Evolutionary conservation across 2,113 vertebrate species (phyloP).

Genomic region (Orthonyx spaldingii): DNA sequence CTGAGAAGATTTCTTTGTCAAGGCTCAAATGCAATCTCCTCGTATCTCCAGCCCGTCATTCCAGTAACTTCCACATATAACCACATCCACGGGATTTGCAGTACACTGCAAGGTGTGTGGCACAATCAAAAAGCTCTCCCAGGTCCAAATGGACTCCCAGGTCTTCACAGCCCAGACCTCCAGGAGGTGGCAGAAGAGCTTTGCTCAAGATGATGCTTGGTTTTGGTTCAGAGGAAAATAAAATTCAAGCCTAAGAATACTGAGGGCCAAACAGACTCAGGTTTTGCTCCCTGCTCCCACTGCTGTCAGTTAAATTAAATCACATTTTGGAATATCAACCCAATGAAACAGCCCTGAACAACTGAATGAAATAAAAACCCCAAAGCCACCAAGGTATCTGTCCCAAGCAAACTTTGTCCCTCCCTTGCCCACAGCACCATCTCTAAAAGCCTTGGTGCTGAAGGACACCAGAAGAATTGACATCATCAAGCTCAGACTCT

Average conservation of each 20-base stretch:
- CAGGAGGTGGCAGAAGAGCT: conserved; percentile 56
- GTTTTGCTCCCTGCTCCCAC: background rate
- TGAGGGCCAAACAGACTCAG: background rate
- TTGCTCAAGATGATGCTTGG: background rate
- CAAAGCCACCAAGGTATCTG: background rate
- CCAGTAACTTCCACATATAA: background rate
- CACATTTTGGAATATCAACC: background rate
- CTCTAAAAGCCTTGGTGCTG: background rate
- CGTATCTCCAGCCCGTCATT: background rate
- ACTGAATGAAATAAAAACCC: background rate
- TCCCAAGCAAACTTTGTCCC: background rate
- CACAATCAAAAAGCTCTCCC: background rate
- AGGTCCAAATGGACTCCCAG: background rate
- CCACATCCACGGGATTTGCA: background rate
- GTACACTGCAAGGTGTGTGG: background rate
- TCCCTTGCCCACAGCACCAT: background rate
- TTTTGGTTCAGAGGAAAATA: background rate
- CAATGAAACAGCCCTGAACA: background rate
- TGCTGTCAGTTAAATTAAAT: background rate
- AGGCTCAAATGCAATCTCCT: background rate
- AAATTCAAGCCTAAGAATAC: background rate
- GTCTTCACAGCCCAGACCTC: background rate
- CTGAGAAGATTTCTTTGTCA: background rate
- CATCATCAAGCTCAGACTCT: background rate
- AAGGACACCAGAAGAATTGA: background rate